These are phyloP conservation scores for Ancistrus triradiatus DNA, from an alignment of 2,113 vertebrate species.

Conservation along the genomic window DNA sequence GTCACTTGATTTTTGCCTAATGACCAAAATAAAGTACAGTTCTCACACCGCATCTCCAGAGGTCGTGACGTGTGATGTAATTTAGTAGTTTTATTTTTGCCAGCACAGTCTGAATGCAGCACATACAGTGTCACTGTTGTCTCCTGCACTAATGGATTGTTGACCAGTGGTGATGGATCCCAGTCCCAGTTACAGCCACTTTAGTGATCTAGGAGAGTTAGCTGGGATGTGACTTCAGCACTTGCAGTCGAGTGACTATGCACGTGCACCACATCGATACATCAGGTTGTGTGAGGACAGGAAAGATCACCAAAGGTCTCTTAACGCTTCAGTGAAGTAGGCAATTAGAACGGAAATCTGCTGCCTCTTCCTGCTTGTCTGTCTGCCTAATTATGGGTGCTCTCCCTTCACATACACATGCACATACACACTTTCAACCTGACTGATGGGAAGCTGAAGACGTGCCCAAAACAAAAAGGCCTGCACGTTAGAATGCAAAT, in stretches of 20 bases:
- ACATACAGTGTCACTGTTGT: too few species aligned
- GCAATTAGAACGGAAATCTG: slow-evolving; percentile 62
- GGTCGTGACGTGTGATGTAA: too few species aligned
- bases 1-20: too few species aligned
- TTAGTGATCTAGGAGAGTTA: slow-evolving; percentile 1
- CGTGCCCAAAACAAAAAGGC: too few species aligned
- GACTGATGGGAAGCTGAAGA: too few species aligned
- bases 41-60: too few species aligned
- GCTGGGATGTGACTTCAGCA: neutral
- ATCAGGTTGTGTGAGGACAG: neutral
- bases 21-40: too few species aligned
- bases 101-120: too few species aligned
- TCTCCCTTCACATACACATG: too few species aligned
- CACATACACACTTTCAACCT: too few species aligned
- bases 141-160: slow-evolving; percentile 12
- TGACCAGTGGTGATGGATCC: neutral
- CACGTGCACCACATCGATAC: slow-evolving; percentile 1
- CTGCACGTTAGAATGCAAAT: too few species aligned
- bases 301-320: slow-evolving; percentile 11
- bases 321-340: slow-evolving; percentile 49
- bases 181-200: slow-evolving; percentile 1
- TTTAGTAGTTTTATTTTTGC: too few species aligned
- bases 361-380: slow-evolving; percentile 55
- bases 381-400: slow-evolving; percentile 52
- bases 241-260: slow-evolving; percentile 11